Base-by-base conservation (phyloP, 2,113 vertebrate species). In the Prunella fulvescens region DNA sequence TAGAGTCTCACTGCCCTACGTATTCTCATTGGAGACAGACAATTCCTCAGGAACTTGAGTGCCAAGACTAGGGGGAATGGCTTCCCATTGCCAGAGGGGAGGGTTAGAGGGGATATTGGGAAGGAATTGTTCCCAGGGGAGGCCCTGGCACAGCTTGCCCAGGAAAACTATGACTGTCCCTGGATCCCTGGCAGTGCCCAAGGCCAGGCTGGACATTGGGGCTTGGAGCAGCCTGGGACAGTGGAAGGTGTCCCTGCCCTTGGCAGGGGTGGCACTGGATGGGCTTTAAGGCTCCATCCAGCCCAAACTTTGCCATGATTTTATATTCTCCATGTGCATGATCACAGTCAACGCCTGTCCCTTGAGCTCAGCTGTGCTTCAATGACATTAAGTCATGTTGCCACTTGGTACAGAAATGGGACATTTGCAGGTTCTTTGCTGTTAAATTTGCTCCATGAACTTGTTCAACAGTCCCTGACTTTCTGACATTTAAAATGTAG, bases 401-500 rank as follows among this genome's bases (percentile, higher is more conserved):
- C 18, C n/a, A 39, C 28, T 42, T 31, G 45, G 17, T 60, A 40
- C 19, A 87, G 65, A 91, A 81, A 67, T 29, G 14, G 62, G 57
- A 31, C 33, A 24, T 81, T 79, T 93, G 74, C 39, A 60, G 42
- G 31, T 67, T 44, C 25, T 65, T 72, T 76, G 25, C 48, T 81
- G 44, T 65, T 81, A n/a, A 67, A 79, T 87, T 64, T 81, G n/a
- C n/a, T 87, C 40, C 3, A 0, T 69, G 37, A 23, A 53, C n/a
- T 60, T 84, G 50, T 65, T 86, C 93, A 79, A 8, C 47, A 74
- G 19, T 51, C 78, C 23, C n/a, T 35, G 70, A 76, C 44, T 91
- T 79, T 45, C 37, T 93, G 70, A 79, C 70, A 76, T 96, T 93
- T 81, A 72, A 74, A 92, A 91, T 74, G 69, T 69, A 69, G 40